Percentiles rank a stretch among this genome's conserved stretches.
phyloP scores from a whole-genome alignment of 2,888 invertebrate genomes.

The Horisme vitalbata region DNA sequence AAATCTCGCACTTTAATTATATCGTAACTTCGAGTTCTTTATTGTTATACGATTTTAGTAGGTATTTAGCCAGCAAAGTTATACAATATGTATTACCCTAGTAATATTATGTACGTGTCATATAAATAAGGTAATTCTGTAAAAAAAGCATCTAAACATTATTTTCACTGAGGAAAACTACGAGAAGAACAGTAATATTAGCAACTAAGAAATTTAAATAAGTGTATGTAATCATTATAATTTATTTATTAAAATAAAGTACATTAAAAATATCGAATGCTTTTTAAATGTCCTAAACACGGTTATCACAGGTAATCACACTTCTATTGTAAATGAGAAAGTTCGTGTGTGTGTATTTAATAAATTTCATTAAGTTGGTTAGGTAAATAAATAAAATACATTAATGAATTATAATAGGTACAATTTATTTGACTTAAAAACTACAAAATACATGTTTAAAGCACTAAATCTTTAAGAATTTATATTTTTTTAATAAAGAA shows the following conservation, averaged over 20 bases:
- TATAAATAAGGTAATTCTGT: conserved; percentile 1
- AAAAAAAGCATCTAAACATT: conserved; percentile 1
- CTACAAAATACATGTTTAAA: conserved; percentile 69
- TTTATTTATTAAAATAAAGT: conserved; percentile 33
- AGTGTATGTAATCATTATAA: conserved; percentile 31
- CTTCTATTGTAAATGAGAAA: too few relatives aligned
- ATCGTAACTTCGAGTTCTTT: conserved; percentile 3
- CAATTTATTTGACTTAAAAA: conserved; percentile 71
- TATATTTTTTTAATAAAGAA: conserved; percentile 22
- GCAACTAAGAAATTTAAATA: conserved; percentile 21
- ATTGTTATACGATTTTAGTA: conserved; percentile 1
- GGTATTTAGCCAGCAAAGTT: neutral
- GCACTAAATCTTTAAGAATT: conserved; percentile 48
- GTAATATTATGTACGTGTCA: conserved; percentile 7
- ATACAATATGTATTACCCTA: neutral
- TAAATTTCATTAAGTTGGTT: too few relatives aligned
- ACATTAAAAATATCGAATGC: conserved; percentile 8
- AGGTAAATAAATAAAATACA: conserved; percentile 18
- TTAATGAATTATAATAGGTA: conserved; percentile 44
- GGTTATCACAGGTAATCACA: too few relatives aligned
- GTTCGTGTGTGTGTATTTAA: too few relatives aligned
- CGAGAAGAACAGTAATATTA: conserved; percentile 6
- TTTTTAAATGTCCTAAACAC: too few relatives aligned
- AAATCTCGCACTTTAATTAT: conserved; percentile 6
- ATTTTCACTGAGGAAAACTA: neutral